Percentiles rank a stretch among this genome's conserved stretches.
Evolutionary conservation across 2,113 vertebrate species (phyloP).

Genomic region (Tricholaema leucomelas): DNA sequence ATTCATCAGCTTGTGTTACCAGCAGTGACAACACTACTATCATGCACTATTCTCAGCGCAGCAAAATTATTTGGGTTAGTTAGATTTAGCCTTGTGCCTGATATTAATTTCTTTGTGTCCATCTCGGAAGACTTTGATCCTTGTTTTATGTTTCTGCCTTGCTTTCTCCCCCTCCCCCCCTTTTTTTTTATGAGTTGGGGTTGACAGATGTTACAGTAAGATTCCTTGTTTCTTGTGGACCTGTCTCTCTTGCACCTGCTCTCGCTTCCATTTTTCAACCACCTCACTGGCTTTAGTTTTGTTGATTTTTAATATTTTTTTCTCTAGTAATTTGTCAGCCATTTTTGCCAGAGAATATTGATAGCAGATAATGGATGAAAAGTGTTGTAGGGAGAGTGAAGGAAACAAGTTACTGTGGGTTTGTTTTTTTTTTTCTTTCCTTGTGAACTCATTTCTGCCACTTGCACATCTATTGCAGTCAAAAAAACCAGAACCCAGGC

Average conservation of each 20-base stretch:
- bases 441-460: neutral
- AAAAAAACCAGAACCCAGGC: neutral
- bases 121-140: neutral
- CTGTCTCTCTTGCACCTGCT: neutral
- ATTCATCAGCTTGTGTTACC: neutral
- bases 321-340: neutral
- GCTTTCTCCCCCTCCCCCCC: neutral
- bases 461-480: neutral
- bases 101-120: neutral
- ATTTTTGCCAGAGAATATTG: neutral
- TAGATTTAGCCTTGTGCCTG: neutral
- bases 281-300: neutral
- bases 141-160: neutral
- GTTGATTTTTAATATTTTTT: neutral
- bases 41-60: neutral
- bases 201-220: neutral
- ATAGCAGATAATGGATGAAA: neutral
- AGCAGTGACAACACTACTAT: neutral
- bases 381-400: fast-evolving
- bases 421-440: neutral
- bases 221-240: neutral
- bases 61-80: neutral
- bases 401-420: neutral
- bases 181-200: neutral
- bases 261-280: neutral